Conservation (phyloP, 2,113 vertebrate species). For the Triplophysa dalaica region DNA sequence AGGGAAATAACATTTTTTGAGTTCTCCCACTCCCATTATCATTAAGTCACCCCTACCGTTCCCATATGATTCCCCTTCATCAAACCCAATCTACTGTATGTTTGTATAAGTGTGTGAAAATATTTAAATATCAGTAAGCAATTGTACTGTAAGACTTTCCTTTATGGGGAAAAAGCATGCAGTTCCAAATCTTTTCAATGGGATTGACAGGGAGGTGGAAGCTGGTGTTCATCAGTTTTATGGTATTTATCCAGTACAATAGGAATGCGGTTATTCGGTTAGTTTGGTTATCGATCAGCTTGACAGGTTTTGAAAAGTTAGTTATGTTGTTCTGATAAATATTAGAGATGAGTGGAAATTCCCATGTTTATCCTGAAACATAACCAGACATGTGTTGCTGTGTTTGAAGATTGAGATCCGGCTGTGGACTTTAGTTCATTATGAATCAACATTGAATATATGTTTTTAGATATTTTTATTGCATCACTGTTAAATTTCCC, state of each 20-base stretch:
- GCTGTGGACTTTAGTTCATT: neutral
- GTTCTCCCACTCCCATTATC: slow-evolving; percentile 55
- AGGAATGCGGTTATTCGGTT: neutral
- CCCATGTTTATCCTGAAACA: neutral
- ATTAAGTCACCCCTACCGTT: neutral
- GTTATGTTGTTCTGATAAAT: neutral
- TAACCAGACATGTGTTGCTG: neutral
- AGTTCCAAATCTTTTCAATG: neutral
- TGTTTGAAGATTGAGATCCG: neutral
- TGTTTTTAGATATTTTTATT: neutral
- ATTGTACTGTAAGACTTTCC: slow-evolving; percentile 5
- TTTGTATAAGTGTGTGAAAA: slow-evolving; percentile 19
- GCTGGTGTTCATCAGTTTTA: neutral
- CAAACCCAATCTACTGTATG: neutral
- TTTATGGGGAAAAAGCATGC: slow-evolving; percentile 31
- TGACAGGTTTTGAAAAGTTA: neutral
- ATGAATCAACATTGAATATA: neutral
- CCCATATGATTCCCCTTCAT: neutral
- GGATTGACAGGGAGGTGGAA: slow-evolving; percentile 8
- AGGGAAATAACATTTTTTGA: slow-evolving; percentile 56
- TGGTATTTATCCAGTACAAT: neutral
- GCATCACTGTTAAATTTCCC: neutral
- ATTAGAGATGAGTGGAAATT: neutral
- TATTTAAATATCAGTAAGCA: slow-evolving; percentile 34
- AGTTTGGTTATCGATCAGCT: neutral